Conservation (phyloP, 1,140 invertebrate species). For the Drosophila pseudoananassae region DNA sequence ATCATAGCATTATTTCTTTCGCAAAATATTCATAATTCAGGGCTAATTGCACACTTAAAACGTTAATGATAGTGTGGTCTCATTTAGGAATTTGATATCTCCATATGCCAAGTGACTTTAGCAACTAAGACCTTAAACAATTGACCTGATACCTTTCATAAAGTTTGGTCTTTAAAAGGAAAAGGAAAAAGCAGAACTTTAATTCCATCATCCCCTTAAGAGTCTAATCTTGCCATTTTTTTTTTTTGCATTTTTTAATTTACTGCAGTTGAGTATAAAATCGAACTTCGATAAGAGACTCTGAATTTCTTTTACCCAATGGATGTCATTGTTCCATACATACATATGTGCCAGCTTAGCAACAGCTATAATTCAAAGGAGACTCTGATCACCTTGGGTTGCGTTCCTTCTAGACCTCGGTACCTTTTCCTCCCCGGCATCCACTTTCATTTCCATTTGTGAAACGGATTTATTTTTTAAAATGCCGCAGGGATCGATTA, state of each 20-base stretch:
- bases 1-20: conserved; percentile 29
- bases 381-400: conserved; percentile 8
- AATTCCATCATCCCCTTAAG: conserved; percentile 36
- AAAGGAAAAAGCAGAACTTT: too few relatives aligned
- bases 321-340: conserved; percentile 16
- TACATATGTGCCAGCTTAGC: conserved; percentile 48
- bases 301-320: conserved; percentile 37
- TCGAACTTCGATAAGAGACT: conserved; percentile 75
- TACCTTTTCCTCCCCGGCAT: conserved; percentile 14
- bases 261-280: conserved; percentile 76
- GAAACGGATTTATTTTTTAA: conserved; percentile 84
- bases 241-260: conserved; percentile 82
- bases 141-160: too few relatives aligned
- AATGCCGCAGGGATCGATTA: conserved; percentile 84
- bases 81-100: conserved; percentile 19
- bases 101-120: conserved; percentile 11
- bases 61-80: conserved; percentile 24
- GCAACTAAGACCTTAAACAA: too few relatives aligned
- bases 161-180: too few relatives aligned
- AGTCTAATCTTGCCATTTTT: conserved; percentile 57
- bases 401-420: background rate
- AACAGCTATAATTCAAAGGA: conserved; percentile 73
- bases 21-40: conserved; percentile 48
- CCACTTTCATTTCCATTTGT: conserved; percentile 66
- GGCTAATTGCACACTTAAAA: conserved; percentile 44